Percentiles rank a stretch among this genome's conserved stretches.
phyloP scores from a whole-genome alignment of 2,797 vertebrate genomes.

The Limosa lapponica region DNA sequence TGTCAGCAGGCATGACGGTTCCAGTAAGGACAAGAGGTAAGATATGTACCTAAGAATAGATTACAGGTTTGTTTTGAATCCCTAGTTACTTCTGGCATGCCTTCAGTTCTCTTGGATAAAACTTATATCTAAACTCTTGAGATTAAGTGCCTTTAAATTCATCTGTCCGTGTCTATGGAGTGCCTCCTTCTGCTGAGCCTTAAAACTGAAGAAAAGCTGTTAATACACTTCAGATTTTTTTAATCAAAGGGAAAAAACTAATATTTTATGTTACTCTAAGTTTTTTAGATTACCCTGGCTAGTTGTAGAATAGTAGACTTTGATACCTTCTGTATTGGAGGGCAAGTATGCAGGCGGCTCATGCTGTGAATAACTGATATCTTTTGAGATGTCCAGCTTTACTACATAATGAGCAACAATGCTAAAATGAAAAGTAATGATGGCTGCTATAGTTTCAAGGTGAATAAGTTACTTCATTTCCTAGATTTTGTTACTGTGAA shows the following conservation, averaged over 20 bases:
- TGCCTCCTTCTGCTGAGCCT: background rate
- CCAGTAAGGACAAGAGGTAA: background rate
- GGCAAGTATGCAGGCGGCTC: background rate
- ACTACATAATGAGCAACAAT: background rate
- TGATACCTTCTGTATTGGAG: background rate
- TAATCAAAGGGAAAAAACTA: background rate
- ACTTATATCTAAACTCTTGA: background rate
- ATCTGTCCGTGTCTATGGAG: background rate
- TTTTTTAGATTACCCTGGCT: background rate
- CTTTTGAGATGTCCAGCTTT: background rate
- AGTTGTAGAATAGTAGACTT: background rate
- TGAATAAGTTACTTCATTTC: conserved; percentile 58
- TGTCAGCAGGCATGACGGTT: background rate
- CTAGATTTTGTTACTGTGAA: background rate
- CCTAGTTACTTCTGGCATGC: background rate
- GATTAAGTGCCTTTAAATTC: background rate
- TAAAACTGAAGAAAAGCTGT: background rate
- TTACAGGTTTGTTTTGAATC: background rate
- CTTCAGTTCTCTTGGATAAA: background rate
- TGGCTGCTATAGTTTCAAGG: conserved; percentile 36
- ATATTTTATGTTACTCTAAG: background rate
- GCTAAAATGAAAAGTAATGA: background rate
- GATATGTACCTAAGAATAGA: background rate
- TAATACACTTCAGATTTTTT: background rate
- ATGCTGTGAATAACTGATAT: background rate